Conservation (phyloP, 2,888 invertebrate genomes). For the Dryocosmus kuriphilus region DNA sequence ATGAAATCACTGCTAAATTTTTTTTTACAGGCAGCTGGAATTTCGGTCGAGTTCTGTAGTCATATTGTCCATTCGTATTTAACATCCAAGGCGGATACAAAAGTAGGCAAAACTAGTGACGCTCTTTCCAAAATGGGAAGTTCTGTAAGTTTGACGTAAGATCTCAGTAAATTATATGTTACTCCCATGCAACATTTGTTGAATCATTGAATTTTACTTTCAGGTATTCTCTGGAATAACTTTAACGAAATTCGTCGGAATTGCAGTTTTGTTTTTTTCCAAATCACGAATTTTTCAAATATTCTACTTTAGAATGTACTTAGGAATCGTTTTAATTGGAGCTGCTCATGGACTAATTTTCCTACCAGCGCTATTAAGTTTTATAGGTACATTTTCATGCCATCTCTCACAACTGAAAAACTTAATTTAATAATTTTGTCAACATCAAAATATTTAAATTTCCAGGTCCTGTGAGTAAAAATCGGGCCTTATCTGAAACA, state of each 20-base stretch:
- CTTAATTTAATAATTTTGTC: neutral
- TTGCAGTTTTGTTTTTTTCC: slow-evolving; percentile 93
- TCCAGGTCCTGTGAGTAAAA: neutral
- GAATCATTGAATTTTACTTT: slow-evolving; percentile 52
- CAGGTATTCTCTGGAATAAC: slow-evolving; percentile 96
- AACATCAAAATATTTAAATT: neutral
- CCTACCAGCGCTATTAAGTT: slow-evolving; percentile 93
- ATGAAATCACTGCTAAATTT: slow-evolving; percentile 24
- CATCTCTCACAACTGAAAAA: slow-evolving; percentile 18
- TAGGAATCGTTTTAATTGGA: slow-evolving; percentile 94
- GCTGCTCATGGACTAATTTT: slow-evolving; percentile 95
- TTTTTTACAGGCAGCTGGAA: slow-evolving; percentile 87
- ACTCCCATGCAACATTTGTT: neutral
- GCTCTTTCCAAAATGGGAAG: slow-evolving; percentile 91
- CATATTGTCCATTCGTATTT: slow-evolving; percentile 90
- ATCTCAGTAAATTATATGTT: too few species aligned
- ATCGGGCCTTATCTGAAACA: neutral
- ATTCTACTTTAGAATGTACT: slow-evolving; percentile 97
- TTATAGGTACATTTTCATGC: slow-evolving; percentile 80
- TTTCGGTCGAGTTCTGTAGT: slow-evolving; percentile 96
- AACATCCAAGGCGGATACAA: slow-evolving; percentile 76
- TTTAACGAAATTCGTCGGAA: slow-evolving; percentile 94
- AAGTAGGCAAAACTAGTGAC: slow-evolving; percentile 84
- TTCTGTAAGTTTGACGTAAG: slow-evolving; percentile 85
- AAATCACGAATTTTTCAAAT: slow-evolving; percentile 94